These are phyloP conservation scores for Enteromius trimaculatus DNA, from an alignment of 2,797 vertebrate genomes.

Conservation along the genomic window DNA sequence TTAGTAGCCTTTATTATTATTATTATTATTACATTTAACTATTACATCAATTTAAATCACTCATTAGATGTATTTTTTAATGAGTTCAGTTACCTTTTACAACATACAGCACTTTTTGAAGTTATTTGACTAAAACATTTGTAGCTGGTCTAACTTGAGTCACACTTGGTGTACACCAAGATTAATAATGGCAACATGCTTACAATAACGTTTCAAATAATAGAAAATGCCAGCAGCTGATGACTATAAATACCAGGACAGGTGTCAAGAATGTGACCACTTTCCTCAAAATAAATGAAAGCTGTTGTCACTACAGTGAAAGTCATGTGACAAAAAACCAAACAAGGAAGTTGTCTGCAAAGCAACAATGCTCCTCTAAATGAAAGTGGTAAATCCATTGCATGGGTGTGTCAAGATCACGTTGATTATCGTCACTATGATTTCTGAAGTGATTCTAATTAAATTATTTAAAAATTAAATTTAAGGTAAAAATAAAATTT, in stretches of 20 bases:
- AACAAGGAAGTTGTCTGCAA: neutral
- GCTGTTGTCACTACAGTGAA: neutral
- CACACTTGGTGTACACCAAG: neutral
- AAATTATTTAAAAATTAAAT: neutral
- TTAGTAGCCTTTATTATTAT: neutral
- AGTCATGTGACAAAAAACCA: neutral
- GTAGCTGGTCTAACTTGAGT: neutral
- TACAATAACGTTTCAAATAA: constrained; percentile 10
- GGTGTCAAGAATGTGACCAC: constrained; percentile 18
- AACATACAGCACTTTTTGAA: neutral
- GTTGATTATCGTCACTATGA: no score
- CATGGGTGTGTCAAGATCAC: neutral
- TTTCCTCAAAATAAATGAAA: constrained; percentile 14
- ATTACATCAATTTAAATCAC: neutral
- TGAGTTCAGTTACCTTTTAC: neutral
- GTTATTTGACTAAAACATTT: neutral
- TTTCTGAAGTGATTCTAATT: neutral
- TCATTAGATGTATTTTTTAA: neutral
- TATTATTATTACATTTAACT: neutral
- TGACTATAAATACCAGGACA: constrained; percentile 24
- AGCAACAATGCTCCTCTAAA: neutral
- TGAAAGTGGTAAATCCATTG: neutral
- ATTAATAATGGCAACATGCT: constrained; percentile 11
- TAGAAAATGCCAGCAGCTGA: constrained; percentile 1
- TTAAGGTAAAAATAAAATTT: neutral